Evolutionary conservation across 2,113 vertebrate genomes (phyloP).

Genomic region (Irena cyanogastra): DNA sequence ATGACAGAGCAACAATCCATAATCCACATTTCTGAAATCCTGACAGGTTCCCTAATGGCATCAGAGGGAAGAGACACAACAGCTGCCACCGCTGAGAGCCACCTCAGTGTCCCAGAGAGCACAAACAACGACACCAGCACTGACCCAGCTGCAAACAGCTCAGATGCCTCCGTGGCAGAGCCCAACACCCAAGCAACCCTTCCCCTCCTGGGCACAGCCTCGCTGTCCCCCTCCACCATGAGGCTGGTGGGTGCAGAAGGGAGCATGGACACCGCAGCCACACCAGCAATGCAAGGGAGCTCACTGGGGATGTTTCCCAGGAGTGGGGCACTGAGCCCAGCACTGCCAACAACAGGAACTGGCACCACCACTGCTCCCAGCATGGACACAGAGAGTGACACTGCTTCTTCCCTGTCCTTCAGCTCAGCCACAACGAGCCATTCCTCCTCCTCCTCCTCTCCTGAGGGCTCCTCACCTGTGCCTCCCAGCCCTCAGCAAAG

Average conservation of each 20-base stretch:
- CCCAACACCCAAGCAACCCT: accelerated
- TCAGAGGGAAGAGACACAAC: accelerated
- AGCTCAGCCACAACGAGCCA: neutral
- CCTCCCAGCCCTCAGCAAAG: neutral
- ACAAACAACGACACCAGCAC: accelerated
- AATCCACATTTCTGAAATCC: neutral
- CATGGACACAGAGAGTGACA: neutral
- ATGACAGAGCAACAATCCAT: neutral
- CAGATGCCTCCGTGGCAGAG: accelerated
- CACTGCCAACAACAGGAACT: accelerated
- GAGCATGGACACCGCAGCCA: neutral
- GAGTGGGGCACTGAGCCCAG: accelerated
- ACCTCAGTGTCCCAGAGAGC: accelerated
- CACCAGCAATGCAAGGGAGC: accelerated
- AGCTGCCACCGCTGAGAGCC: accelerated
- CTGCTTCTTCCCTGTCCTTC: neutral
- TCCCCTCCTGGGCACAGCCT: neutral
- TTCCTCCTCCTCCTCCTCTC: neutral
- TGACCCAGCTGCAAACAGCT: accelerated
- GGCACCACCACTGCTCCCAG: accelerated
- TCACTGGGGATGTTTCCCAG: accelerated
- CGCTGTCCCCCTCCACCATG: accelerated
- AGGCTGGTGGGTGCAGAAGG: accelerated
- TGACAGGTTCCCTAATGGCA: neutral
- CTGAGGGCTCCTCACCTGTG: accelerated